Evolutionary conservation across 2,113 vertebrate species (phyloP).

Genomic region (Anser brachyrhynchus): DNA sequence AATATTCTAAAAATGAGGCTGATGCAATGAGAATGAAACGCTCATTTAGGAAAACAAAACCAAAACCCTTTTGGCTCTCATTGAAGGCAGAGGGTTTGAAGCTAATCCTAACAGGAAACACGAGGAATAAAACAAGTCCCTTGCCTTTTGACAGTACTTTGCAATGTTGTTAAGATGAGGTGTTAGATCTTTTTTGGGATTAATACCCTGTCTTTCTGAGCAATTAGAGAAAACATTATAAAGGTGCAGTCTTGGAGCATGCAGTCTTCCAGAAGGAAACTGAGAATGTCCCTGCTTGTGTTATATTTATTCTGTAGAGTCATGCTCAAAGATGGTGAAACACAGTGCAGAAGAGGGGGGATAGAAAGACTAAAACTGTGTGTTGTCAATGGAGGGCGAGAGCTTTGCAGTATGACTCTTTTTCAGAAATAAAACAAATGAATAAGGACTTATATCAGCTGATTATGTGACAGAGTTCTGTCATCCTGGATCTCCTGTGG

Average conservation of each 20-base stretch:
- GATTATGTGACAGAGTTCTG: not conserved
- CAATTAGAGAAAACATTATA: not conserved
- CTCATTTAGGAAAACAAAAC: constrained; percentile 29
- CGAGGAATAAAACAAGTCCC: not conserved
- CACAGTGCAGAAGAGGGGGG: not conserved
- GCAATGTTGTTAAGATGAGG: not conserved
- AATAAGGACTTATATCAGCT: not conserved
- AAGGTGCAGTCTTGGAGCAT: not conserved
- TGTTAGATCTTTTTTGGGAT: not conserved
- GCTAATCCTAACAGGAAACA: not conserved
- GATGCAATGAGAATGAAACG: not conserved
- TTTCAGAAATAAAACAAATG: not conserved
- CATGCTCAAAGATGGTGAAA: not conserved
- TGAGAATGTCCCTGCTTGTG: not conserved
- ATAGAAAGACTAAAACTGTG: not conserved
- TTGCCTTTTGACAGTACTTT: not conserved
- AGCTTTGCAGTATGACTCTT: not conserved
- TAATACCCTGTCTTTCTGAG: not conserved
- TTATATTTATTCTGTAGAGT: not conserved
- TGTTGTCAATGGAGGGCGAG: not conserved
- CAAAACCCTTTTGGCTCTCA: not conserved
- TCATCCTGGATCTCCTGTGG: not conserved
- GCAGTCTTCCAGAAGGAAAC: not conserved
- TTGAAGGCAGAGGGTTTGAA: constrained; percentile 14
- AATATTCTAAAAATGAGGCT: constrained; percentile 53